Evolutionary conservation across 2,113 vertebrate genomes (phyloP).

Genomic region (Mormyrus iriodes): DNA sequence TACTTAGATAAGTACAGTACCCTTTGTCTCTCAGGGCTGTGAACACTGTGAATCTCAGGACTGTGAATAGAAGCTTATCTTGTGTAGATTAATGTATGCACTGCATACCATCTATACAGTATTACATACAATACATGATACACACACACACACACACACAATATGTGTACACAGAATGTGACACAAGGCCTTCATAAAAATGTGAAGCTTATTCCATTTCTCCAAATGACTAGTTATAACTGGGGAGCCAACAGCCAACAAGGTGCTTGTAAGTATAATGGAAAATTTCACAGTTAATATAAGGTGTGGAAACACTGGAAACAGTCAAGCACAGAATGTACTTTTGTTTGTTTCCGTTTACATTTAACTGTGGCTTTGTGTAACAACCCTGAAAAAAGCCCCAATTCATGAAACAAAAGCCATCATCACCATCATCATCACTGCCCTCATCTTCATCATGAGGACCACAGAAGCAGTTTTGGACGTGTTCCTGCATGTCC

Average conservation of each 20-base stretch:
- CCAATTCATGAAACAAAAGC: not conserved
- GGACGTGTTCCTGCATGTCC: no score
- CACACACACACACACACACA: not conserved
- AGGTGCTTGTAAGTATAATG: not conserved
- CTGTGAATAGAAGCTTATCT: not conserved
- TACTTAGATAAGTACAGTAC: not conserved
- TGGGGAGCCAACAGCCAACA: not conserved
- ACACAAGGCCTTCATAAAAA: not conserved
- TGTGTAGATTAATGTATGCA: not conserved
- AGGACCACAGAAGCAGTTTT: not conserved
- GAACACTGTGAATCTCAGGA: no score
- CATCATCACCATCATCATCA: not conserved
- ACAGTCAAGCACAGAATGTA: not conserved
- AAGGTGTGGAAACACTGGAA: not conserved
- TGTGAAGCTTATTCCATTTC: not conserved
- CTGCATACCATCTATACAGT: not conserved
- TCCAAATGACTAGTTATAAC: not conserved
- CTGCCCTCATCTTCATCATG: not conserved
- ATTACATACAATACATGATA: not conserved
- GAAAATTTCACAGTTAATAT: not conserved
- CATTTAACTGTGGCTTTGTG: not conserved
- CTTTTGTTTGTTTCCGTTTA: not conserved
- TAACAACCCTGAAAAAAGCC: not conserved
- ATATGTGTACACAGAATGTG: not conserved
- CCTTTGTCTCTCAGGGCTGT: not conserved